Conservation (phyloP, 2,113 vertebrate genomes). For the Jaculus jaculus region DNA sequence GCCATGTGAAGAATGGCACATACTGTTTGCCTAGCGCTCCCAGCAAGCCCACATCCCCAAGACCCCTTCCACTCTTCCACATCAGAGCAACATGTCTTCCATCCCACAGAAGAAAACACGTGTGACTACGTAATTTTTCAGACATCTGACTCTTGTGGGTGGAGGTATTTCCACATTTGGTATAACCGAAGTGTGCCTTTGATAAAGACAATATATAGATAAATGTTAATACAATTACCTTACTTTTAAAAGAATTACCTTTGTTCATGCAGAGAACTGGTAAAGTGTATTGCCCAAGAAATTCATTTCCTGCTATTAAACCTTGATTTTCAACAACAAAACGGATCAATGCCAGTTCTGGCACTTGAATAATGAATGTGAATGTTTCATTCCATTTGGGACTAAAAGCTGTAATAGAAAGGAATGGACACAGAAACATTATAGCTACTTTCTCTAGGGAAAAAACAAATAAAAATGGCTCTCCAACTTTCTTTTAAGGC, state of each 20-base stretch:
- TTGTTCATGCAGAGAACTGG: conserved; percentile 89
- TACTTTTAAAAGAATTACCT: conserved; percentile 85
- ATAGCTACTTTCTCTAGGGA: not conserved
- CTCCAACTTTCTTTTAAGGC: not conserved
- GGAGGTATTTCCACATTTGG: not conserved
- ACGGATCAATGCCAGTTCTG: conserved; percentile 90
- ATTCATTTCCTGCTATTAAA: conserved; percentile 85
- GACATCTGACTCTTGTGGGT: not conserved
- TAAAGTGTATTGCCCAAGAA: conserved; percentile 92
- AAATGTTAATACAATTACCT: not conserved
- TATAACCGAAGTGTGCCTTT: not conserved
- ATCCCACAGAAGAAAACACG: not conserved
- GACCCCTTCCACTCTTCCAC: not conserved
- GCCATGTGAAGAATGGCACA: not conserved
- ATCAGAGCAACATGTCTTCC: not conserved
- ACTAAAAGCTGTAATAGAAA: conserved; percentile 85
- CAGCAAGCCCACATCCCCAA: too few relatives aligned
- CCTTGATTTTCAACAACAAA: conserved; percentile 88
- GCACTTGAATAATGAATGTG: conserved; percentile 87
- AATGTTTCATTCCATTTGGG: conserved; percentile 90
- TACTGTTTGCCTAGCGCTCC: not conserved
- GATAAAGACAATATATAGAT: not conserved
- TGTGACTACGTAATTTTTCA: not conserved
- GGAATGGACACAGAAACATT: conserved; percentile 29
- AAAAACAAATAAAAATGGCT: not conserved